Evolutionary conservation across 2,113 vertebrate species (phyloP), one percentile per base, ranked within the genome.

Genomic region (Gobio gobio): DNA sequence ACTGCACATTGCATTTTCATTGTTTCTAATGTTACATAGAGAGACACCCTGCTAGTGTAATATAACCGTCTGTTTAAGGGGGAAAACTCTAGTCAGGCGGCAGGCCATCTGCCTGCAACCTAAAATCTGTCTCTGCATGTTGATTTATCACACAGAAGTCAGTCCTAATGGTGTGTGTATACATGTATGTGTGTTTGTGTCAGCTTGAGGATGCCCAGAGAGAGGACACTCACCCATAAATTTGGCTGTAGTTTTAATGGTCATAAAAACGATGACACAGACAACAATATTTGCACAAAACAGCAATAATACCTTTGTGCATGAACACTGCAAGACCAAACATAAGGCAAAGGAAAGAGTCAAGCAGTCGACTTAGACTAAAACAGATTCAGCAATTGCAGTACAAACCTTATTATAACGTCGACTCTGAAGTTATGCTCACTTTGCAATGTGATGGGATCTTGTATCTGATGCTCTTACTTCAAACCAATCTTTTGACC

Each of bases 101-200:
- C 75, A 78, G 51, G 4, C 70, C 43, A 74, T 74, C 70, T 74
- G 70, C n/a, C 70, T 74, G 43, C n/a, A 24, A 26, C 70, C 70
- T 24, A 16, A 47, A 74, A 74, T 74, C 70, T 73, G 43, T 49
- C 43, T 74, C 70, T 74, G 70, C 70, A 24, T 45, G 68, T 72
- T 45, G 10, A 20, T 20, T 43, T 72, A n/a, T 47, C 13, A 26
- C 43, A 43, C 2, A 73, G 10, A 73, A 70, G 18, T 40, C 33
- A 40, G 18, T 43, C 9, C 33, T 70, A 43, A 40, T 40, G 66
- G 18, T 43, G 66, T 70, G 66, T 43, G 54, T 56, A 56, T 56
- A 20, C 54, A 24, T 73, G 10, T 47, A 47, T 45, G 40, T n/a
- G 9, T 45, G n/a, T 73, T 43, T 74, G 43, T 26, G 43, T 47